Base-by-base conservation (phyloP, 1,140 invertebrate genomes). In the Polypedilum pembai region DNA sequence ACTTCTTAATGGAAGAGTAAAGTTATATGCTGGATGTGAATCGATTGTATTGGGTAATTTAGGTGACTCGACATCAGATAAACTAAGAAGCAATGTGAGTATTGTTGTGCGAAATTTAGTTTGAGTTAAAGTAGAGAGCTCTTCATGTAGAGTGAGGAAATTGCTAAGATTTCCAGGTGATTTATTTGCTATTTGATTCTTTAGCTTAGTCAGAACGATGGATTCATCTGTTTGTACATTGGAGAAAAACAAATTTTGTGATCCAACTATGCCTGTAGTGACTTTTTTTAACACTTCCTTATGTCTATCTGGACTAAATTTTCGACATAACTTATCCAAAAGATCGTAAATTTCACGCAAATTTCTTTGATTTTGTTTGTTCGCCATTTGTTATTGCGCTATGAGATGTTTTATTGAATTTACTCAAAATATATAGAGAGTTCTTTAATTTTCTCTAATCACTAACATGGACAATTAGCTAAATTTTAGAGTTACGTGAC, bases 201-300 rank as follows among this genome's bases (percentile, higher is more conserved):
- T 74, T 15, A 77, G 76, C 45, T 78, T 77, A 8, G 76, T 66
- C 40, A 79, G 3, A 20, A 78, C 69, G 1, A 76, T 66, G 7
- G 76, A 69, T 69, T 79, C 79, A 24, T 78, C 76, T 1, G 76
- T 76, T 17, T 77, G 40, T 10, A 24, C 18, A 40, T 17, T 75
- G 8, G 40, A 73, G 5, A 76, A 75, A 41, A 78, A 76, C 12
- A 73, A 73, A 21, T 74, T 75, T 3, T 77, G 78, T 18, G 73
- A 76, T 33, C 77, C 75, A 1, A 74, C 75, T 75, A 80, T 77
- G 73, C 77, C 79, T n/a, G 78, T 74, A n/a, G 77, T 75, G 2
- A 78, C 77, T 73, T 78, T 76, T 5, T 75, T 73, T 45, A 80
- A 73, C 45, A 75, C 65, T 63, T 77, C 75, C 45, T 73, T 77